A percentile compares a stretch with the other conserved stretches of the same genome.
phyloP scores from a whole-genome alignment of 2,797 vertebrate species.

The Peromyscus eremicus region DNA sequence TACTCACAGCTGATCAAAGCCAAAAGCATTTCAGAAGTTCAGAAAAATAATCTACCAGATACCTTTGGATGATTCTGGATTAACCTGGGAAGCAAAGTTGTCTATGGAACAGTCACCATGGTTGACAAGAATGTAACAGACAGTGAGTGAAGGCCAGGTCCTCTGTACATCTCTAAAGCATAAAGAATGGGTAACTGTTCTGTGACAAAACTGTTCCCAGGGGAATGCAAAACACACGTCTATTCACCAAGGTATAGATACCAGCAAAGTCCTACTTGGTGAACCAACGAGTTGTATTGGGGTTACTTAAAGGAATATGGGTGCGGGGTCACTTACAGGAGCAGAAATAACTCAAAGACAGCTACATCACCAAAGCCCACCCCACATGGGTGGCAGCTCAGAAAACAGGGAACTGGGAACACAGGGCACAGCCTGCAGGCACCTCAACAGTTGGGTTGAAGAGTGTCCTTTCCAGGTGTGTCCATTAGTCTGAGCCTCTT shows the following conservation, averaged over 20 bases:
- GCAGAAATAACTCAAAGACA: not conserved
- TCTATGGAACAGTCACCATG: not conserved
- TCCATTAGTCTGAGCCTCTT: no score
- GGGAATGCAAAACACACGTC: not conserved
- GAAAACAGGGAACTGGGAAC: not conserved
- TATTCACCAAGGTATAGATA: not conserved
- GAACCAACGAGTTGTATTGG: not conserved
- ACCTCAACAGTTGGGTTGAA: not conserved
- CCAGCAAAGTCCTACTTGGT: not conserved
- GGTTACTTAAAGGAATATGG: not conserved
- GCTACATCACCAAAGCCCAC: not conserved
- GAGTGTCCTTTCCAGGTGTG: not conserved
- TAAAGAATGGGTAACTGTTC: not conserved
- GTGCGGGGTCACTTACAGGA: not conserved
- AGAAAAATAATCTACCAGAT: not conserved
- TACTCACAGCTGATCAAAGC: not conserved
- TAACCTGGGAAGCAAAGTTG: not conserved
- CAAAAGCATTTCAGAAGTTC: not conserved
- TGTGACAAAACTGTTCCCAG: no score
- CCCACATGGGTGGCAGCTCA: not conserved
- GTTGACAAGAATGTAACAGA: not conserved
- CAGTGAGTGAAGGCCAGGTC: not conserved
- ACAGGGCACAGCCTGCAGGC: not conserved
- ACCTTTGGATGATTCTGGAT: not conserved
- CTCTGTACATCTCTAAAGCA: not conserved